Conservation (phyloP, 1,140 invertebrate species). For the Chrysomallon squamiferum region DNA sequence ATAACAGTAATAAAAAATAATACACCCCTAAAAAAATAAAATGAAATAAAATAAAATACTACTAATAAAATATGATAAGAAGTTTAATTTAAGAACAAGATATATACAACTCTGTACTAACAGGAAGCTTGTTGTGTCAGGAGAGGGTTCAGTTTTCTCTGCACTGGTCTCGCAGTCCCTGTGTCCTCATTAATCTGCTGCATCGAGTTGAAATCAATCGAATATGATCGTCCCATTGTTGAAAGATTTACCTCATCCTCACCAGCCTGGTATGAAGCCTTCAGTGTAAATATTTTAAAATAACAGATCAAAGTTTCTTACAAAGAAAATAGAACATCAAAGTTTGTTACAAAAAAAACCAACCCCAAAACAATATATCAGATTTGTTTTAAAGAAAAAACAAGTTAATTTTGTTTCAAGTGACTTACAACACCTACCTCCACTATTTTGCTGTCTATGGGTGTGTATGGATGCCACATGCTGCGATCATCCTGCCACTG, state of each 20-base stretch:
- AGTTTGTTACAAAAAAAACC: neutral
- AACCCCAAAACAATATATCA: neutral
- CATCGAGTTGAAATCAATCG: constrained; percentile 95
- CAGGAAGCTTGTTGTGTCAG: too few species aligned
- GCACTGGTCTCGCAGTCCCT: constrained; percentile 89
- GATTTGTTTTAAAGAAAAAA: neutral
- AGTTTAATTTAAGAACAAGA: too few species aligned
- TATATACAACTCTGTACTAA: too few species aligned
- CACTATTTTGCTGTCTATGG: constrained; percentile 79
- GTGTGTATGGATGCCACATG: constrained; percentile 76
- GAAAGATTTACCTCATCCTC: constrained; percentile 94
- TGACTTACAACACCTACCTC: constrained; percentile 70
- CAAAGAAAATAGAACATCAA: neutral
- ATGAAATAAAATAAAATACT: too few species aligned
- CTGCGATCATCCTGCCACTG: constrained; percentile 91
- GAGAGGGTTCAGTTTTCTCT: constrained; percentile 69
- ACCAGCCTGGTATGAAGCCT: constrained; percentile 89
- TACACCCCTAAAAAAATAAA: too few species aligned
- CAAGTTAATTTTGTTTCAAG: too few species aligned
- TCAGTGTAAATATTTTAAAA: constrained; percentile 36
- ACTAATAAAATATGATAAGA: too few species aligned
- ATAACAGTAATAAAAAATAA: too few species aligned
- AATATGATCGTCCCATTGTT: constrained; percentile 90
- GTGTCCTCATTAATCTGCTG: constrained; percentile 98
- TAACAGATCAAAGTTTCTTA: too few species aligned